These are phyloP conservation scores for Lampris incognitus DNA, from an alignment of 2,113 vertebrate species.

Conservation along the genomic window DNA sequence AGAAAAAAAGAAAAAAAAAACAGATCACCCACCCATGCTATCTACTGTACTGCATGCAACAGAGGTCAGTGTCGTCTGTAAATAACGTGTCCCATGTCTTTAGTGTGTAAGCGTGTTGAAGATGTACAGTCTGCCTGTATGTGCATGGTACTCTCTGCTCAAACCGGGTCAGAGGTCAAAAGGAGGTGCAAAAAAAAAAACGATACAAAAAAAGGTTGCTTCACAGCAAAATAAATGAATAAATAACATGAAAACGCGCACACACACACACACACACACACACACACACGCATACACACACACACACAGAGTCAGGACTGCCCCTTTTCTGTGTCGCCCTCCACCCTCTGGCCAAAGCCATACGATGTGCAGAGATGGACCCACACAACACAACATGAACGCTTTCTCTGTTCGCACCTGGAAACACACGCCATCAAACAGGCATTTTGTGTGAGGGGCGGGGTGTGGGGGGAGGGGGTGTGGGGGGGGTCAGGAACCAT, in stretches of 20 bases:
- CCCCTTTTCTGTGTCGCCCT: conserved; percentile 53
- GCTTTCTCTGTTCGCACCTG: conserved; percentile 31
- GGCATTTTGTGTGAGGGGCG: neutral
- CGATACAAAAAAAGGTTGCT: conserved; percentile 9
- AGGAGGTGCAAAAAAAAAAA: conserved; percentile 21
- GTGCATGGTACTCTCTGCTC: conserved; percentile 65
- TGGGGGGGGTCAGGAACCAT: neutral
- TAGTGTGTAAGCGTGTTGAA: conserved; percentile 38
- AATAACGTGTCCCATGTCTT: conserved; percentile 62
- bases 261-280: neutral
- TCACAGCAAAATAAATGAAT: conserved; percentile 5
- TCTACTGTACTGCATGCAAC: conserved; percentile 73
- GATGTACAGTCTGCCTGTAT: conserved; percentile 24
- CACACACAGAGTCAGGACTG: conserved; percentile 17
- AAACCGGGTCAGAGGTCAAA: conserved; percentile 52
- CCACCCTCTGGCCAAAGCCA: conserved; percentile 76
- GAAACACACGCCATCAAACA: conserved; percentile 39
- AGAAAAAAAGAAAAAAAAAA: too few relatives aligned
- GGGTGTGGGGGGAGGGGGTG: too few relatives aligned
- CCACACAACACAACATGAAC: conserved; percentile 20
- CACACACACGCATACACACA: neutral
- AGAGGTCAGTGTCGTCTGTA: conserved; percentile 67
- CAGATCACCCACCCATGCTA: conserved; percentile 17
- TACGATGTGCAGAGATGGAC: conserved; percentile 70
- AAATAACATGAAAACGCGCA: too few relatives aligned